Evolutionary conservation across 2,113 vertebrate genomes (phyloP).

Genomic region (Siniperca chuatsi): DNA sequence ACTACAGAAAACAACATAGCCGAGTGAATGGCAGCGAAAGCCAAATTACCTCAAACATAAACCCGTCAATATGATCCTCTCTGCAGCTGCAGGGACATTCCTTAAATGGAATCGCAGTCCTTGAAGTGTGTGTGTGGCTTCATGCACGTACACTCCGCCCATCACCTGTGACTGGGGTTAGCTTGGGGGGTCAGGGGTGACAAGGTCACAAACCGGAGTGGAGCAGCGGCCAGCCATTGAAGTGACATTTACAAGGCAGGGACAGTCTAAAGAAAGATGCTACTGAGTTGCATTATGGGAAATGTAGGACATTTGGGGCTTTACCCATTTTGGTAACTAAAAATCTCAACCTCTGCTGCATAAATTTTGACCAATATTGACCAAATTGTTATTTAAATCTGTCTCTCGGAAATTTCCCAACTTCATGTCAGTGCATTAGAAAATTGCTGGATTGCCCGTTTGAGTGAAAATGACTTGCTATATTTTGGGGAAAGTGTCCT

Average conservation of each 20-base stretch:
- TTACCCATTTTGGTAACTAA: not conserved
- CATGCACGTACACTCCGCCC: slow-evolving; percentile 35
- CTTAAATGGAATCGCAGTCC: slow-evolving; percentile 60
- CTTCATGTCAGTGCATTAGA: no score
- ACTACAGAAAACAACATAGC: not conserved
- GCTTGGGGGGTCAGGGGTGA: slow-evolving; percentile 1
- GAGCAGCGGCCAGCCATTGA: not conserved
- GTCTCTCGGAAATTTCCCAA: not conserved
- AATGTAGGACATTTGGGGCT: not conserved
- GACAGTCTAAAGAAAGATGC: not conserved
- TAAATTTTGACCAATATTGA: no score
- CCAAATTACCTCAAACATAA: slow-evolving; percentile 29
- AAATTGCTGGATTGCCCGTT: no score
- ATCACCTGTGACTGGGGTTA: slow-evolving; percentile 50
- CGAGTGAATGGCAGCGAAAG: slow-evolving; percentile 8
- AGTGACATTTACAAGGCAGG: not conserved
- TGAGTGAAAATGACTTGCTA: not conserved
- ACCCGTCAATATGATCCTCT: slow-evolving; percentile 5
- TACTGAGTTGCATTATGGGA: not conserved
- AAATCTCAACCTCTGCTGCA: not conserved
- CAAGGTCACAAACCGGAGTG: slow-evolving; percentile 7
- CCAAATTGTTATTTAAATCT: not conserved
- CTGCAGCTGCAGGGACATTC: slow-evolving; percentile 55
- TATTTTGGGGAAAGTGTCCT: no score
- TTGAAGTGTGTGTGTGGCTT: slow-evolving; percentile 23